These are phyloP conservation scores for Polymixis flavicincta DNA, from an alignment of 2,888 invertebrate species.

Conservation along the genomic window DNA sequence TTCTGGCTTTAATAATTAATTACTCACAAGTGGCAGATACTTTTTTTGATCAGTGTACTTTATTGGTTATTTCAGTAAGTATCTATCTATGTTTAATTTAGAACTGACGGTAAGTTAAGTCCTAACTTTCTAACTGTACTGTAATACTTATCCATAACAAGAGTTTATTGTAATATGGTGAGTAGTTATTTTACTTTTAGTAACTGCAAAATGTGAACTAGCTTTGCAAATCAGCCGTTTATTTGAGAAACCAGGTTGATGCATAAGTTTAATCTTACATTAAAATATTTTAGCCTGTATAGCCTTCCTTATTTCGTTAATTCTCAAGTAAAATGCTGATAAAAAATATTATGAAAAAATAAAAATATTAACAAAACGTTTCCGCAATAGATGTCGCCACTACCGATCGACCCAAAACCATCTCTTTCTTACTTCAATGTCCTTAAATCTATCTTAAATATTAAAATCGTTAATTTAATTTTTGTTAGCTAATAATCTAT, in stretches of 20 bases:
- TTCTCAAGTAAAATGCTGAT: constrained; percentile 31
- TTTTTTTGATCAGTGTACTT: constrained; percentile 17
- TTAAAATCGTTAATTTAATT: constrained; percentile 70
- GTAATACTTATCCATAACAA: constrained; percentile 41
- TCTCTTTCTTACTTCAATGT: constrained; percentile 51
- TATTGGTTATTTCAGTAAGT: constrained; percentile 26
- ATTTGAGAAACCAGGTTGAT: constrained; percentile 23
- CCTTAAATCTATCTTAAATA: constrained; percentile 67
- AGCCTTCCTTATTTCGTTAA: not conserved
- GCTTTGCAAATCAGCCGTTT: constrained; percentile 22
- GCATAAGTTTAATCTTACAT: constrained; percentile 2
- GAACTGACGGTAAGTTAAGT: constrained; percentile 11
- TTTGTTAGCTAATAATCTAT: constrained; percentile 74
- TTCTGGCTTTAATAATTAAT: not conserved
- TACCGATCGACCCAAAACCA: constrained; percentile 64
- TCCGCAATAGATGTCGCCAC: constrained; percentile 65
- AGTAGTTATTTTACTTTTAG: constrained; percentile 16
- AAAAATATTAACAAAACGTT: constrained; percentile 53
- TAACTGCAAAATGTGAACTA: constrained; percentile 53
- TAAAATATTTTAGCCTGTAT: constrained; percentile 21
- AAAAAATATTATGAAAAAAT: no score
- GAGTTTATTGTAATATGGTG: constrained; percentile 17
- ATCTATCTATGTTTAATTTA: constrained; percentile 3
- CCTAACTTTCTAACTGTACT: constrained; percentile 54
- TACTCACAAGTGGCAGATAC: not conserved